Evolutionary conservation across 2,888 invertebrate species (phyloP).

Genomic region (Pyrgus malvae): DNA sequence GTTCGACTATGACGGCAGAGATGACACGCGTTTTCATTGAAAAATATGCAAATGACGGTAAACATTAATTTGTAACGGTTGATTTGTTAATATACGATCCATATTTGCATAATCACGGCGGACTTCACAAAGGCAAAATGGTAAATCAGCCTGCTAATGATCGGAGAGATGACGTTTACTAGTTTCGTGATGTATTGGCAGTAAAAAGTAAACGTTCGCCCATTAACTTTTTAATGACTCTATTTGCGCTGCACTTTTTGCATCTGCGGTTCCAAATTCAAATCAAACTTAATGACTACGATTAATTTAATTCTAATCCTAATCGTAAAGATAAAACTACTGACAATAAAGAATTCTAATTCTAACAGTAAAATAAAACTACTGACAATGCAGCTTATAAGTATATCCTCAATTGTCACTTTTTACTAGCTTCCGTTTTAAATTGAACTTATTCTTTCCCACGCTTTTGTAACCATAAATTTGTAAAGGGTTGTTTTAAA

Average conservation of each 20-base stretch:
- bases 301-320: constrained; percentile 34
- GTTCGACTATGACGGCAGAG: constrained; percentile 50
- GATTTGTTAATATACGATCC: constrained; percentile 71
- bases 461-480: constrained; percentile 44
- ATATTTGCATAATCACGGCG: constrained; percentile 67
- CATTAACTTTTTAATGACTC: constrained; percentile 54
- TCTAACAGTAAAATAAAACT: constrained; percentile 25
- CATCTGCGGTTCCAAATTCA: constrained; percentile 60
- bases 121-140: constrained; percentile 46
- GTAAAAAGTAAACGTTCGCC: constrained; percentile 57
- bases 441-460: constrained; percentile 44
- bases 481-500: constrained; percentile 68
- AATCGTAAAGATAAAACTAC: constrained; percentile 24
- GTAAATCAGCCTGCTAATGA: constrained; percentile 48
- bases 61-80: constrained; percentile 81
- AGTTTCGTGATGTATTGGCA: constrained; percentile 64
- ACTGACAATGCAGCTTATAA: constrained; percentile 11
- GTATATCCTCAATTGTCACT: constrained; percentile 6
- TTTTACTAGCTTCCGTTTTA: constrained; percentile 3
- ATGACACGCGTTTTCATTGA: constrained; percentile 73
- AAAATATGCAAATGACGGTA: constrained; percentile 73
- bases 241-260: constrained; percentile 44
- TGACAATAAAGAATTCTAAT: constrained; percentile 19
- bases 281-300: constrained; percentile 35
- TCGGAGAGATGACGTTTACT: constrained; percentile 67